These are phyloP conservation scores for Corythornis cristatus DNA, from an alignment of 2,113 vertebrate genomes.

Conservation along the genomic window DNA sequence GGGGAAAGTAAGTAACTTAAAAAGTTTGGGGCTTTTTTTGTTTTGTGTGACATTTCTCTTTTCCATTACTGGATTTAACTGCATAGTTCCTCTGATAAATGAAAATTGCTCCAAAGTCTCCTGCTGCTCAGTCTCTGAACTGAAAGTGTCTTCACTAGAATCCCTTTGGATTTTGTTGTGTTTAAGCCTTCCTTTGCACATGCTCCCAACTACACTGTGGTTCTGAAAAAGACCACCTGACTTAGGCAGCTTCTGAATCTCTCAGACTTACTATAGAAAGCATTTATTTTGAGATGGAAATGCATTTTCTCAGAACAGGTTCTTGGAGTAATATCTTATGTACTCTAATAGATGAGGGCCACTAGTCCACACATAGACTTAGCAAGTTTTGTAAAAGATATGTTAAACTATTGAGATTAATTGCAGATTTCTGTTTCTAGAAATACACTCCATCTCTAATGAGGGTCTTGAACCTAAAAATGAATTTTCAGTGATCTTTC, in stretches of 20 bases:
- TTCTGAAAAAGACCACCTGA: neutral
- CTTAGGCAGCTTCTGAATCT: neutral
- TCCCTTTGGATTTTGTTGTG: neutral
- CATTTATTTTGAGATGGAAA: neutral
- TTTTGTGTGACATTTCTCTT: neutral
- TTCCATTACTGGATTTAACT: neutral
- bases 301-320: neutral
- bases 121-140: neutral
- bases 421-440: neutral
- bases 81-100: neutral
- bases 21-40: neutral
- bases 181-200: neutral
- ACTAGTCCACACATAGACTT: neutral
- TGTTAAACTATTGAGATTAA: neutral
- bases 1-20: slow-evolving; percentile 91
- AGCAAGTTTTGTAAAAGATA: neutral
- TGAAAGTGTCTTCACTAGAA: neutral
- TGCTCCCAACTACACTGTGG: neutral
- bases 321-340: neutral
- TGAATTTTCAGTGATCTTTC: neutral
- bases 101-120: neutral
- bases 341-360: neutral
- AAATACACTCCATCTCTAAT: neutral
- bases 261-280: neutral
- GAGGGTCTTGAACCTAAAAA: neutral